phyloP scores from a whole-genome alignment of 2,888 invertebrate species.

The Patella pellucida region DNA sequence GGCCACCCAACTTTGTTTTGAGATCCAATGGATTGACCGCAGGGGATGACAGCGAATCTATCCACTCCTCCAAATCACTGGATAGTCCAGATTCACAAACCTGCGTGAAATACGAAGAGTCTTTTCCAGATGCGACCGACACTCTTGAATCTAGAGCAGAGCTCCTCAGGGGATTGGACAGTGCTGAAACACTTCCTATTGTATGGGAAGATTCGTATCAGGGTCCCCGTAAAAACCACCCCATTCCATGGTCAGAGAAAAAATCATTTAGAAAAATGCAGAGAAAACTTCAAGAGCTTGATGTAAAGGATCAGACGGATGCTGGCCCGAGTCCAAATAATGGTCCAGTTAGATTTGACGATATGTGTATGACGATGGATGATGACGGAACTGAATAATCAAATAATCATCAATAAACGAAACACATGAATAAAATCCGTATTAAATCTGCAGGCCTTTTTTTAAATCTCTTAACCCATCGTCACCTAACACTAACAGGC shows the following conservation, averaged over 20 bases:
- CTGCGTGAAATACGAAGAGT: conserved; percentile 19
- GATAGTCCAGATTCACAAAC: background rate
- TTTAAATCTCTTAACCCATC: too few species aligned
- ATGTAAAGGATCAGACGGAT: conserved; percentile 21
- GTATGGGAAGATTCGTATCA: conserved; percentile 34
- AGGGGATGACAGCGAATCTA: conserved; percentile 1
- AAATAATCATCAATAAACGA: too few species aligned
- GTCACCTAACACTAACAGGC: too few species aligned
- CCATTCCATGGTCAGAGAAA: conserved; percentile 29
- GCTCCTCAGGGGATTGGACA: conserved; percentile 27
- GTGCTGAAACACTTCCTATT: conserved; percentile 31
- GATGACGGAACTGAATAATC: too few species aligned
- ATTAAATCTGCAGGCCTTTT: too few species aligned
- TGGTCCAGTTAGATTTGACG: too few species aligned
- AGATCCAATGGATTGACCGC: background rate
- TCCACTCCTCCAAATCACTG: background rate
- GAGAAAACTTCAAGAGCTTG: conserved; percentile 29
- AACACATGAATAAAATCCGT: too few species aligned
- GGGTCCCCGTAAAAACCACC: conserved; percentile 25
- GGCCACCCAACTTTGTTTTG: background rate
- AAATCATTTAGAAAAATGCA: conserved; percentile 31
- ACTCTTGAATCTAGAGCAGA: conserved; percentile 16
- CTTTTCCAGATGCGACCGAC: conserved; percentile 21
- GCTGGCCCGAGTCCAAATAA: background rate
- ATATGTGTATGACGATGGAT: too few species aligned